These are phyloP conservation scores for Oriolus oriolus DNA, from an alignment of 2,113 vertebrate species.

Conservation along the genomic window DNA sequence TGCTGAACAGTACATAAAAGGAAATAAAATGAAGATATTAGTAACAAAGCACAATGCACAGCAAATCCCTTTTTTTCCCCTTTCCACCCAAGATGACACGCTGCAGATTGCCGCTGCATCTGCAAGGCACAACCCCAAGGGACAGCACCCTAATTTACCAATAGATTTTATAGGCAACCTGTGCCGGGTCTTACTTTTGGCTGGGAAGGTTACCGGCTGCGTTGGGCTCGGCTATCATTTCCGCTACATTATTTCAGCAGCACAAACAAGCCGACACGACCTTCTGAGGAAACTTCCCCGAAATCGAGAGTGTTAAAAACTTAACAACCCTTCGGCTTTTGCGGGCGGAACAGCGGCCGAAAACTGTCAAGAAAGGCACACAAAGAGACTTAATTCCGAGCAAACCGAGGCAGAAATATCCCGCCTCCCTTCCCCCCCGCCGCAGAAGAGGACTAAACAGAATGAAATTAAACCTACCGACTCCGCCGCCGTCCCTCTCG, in stretches of 20 bases:
- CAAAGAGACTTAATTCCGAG: background rate
- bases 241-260: slow-evolving; percentile 62
- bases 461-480: background rate
- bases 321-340: background rate
- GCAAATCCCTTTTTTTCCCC: background rate
- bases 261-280: background rate
- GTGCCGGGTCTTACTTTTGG: slow-evolving; percentile 70
- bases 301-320: rapidly evolving
- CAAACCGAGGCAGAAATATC: background rate
- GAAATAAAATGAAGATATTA: rapidly evolving
- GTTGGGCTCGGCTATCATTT: slow-evolving; percentile 83
- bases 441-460: too few relatives aligned
- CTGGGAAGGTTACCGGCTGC: slow-evolving; percentile 50
- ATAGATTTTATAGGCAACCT: rapidly evolving
- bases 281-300: background rate
- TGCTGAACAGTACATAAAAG: background rate
- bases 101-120: rapidly evolving
- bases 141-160: background rate
- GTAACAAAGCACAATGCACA: background rate
- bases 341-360: background rate
- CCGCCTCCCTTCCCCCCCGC: rapidly evolving
- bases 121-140: background rate
- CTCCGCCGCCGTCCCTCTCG: background rate
- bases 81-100: background rate
- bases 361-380: background rate